Evolutionary conservation across 30 jellyfish, hydroid and myxozoan genomes (phyloP).

Genomic region (Pelagia noctiluca): DNA sequence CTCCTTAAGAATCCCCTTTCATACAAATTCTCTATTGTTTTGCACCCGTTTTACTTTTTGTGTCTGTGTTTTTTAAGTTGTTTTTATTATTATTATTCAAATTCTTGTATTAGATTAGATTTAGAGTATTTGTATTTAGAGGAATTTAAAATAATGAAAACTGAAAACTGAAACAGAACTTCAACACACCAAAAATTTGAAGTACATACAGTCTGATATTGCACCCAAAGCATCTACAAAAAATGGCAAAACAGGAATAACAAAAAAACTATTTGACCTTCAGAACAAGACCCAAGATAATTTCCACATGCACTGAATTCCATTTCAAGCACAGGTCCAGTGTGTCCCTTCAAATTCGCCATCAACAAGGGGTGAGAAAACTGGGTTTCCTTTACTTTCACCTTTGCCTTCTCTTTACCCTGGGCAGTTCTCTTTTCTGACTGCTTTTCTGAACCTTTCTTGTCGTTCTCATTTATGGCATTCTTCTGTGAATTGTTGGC

Average conservation of each 20-base stretch:
- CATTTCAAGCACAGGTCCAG: conserved; percentile 66
- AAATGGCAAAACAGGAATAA: background rate
- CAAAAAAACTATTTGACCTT: conserved; percentile 38
- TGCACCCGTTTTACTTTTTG: too few relatives aligned
- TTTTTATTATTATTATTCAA: too few relatives aligned
- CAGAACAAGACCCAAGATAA: conserved; percentile 79
- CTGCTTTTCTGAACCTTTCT: background rate
- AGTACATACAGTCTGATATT: too few relatives aligned
- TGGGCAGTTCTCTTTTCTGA: conserved; percentile 5
- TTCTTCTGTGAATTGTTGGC: background rate
- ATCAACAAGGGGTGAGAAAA: conserved; percentile 71
- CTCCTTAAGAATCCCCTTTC: too few relatives aligned
- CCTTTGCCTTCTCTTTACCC: conserved; percentile 33
- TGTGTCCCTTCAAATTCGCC: conserved; percentile 91
- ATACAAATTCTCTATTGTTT: too few relatives aligned
- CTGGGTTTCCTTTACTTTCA: conserved; percentile 43
- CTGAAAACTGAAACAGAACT: too few relatives aligned
- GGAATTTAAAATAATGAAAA: too few relatives aligned
- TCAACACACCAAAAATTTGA: too few relatives aligned
- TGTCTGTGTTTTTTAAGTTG: too few relatives aligned
- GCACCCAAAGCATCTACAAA: background rate
- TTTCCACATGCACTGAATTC: conserved; percentile 90
- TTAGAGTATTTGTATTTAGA: too few relatives aligned
- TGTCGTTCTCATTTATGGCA: conserved; percentile 7
- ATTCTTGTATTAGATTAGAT: too few relatives aligned